Conservation (phyloP, 2,888 invertebrate genomes). For the Drosophila paramelanica region DNA sequence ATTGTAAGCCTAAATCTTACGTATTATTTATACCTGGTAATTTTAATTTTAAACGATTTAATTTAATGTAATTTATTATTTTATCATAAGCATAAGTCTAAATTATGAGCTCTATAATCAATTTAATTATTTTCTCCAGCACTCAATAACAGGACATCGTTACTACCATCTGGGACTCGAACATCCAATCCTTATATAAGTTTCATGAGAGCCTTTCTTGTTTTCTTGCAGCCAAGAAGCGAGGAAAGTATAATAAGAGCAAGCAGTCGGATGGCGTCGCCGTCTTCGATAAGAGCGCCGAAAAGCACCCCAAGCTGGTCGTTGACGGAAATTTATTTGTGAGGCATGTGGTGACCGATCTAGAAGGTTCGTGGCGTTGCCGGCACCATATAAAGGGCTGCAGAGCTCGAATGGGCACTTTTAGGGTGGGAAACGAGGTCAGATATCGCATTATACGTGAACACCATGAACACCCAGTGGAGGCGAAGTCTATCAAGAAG, state of each 20-base stretch:
- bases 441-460: neutral
- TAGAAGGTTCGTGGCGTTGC: neutral
- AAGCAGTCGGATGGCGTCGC: neutral
- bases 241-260: neutral
- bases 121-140: too few relatives aligned
- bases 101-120: neutral
- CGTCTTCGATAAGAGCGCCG: neutral
- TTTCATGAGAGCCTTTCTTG: neutral
- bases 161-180: neutral
- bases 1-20: neutral
- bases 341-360: too few relatives aligned
- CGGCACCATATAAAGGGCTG: neutral
- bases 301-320: neutral
- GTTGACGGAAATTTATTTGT: neutral
- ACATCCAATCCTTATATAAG: neutral
- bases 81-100: too few relatives aligned
- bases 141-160: too few relatives aligned
- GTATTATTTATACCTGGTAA: slow-evolving; percentile 1
- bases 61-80: too few relatives aligned
- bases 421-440: neutral
- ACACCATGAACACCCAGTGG: neutral
- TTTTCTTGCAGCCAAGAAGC: neutral
- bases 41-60: neutral
- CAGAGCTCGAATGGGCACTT: neutral
- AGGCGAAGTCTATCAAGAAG: too few relatives aligned